phyloP scores from a whole-genome alignment of 2,797 vertebrate species.

The Chloroceryle inda region DNA sequence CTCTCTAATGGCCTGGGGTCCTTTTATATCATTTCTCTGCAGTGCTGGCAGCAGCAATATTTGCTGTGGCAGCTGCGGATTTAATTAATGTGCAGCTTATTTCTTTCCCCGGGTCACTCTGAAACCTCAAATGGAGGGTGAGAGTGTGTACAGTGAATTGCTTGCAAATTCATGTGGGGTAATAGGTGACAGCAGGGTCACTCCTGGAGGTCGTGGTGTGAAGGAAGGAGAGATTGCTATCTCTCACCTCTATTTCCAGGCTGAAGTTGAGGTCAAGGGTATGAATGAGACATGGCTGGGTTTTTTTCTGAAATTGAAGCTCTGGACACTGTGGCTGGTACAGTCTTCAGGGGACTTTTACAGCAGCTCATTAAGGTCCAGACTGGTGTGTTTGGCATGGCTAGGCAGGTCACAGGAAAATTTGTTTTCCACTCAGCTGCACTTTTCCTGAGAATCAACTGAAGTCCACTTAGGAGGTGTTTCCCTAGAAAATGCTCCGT shows the following conservation, averaged over 20 bases:
- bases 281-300: neutral
- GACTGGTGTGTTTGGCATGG: fast-evolving
- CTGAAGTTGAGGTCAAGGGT: neutral
- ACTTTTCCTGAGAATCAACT: neutral
- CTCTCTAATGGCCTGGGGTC: slow-evolving; percentile 8
- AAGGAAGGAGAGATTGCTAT: neutral
- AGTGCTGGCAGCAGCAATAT: slow-evolving; percentile 39
- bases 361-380: neutral
- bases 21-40: slow-evolving; percentile 34
- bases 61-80: slow-evolving; percentile 35
- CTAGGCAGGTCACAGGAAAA: neutral
- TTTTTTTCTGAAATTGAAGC: neutral
- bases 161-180: neutral
- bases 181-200: neutral
- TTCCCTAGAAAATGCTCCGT: neutral
- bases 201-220: neutral
- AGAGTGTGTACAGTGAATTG: neutral
- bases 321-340: neutral
- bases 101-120: slow-evolving; percentile 25
- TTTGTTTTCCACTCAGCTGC: neutral
- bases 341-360: neutral
- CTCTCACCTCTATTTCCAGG: neutral
- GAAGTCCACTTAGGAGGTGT: neutral
- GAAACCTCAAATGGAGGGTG: neutral
- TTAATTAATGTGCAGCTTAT: slow-evolving; percentile 42